Percentiles rank a stretch among this genome's conserved stretches.
Conservation (phyloP, 2,113 vertebrate genomes). For the Sus scrofa region DNA sequence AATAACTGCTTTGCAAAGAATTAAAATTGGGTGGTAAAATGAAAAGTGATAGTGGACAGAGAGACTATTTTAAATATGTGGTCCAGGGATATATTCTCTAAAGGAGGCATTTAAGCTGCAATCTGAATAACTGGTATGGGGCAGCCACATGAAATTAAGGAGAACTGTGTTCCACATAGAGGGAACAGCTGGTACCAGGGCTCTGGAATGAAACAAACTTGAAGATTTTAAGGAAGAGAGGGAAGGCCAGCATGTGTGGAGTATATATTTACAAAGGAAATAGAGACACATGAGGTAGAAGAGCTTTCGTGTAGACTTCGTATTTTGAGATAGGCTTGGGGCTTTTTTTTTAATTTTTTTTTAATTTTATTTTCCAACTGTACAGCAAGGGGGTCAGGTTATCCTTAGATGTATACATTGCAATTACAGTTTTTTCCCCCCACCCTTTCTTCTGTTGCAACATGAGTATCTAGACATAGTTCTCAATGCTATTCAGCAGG, state of each 20-base stretch:
- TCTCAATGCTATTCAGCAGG: no score
- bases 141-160: neutral
- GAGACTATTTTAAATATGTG: neutral
- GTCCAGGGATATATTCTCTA: neutral
- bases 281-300: neutral
- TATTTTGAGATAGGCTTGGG: neutral
- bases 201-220: neutral
- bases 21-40: neutral
- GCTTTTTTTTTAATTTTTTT: no score
- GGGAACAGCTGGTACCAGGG: no score
- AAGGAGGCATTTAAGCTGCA: neutral
- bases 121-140: neutral
- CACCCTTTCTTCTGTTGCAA: no score
- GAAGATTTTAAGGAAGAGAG: neutral
- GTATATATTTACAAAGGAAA: neutral
- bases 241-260: neutral
- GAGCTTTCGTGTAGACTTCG: neutral
- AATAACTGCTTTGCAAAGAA: neutral
- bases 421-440: no score
- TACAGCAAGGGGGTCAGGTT: no score
- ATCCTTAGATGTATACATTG: no score
- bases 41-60: neutral
- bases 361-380: no score
- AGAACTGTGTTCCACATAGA: no score
- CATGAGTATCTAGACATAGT: no score